These are phyloP conservation scores for Eubasilissa splendida DNA, from an alignment of 2,888 invertebrate species.

Conservation along the genomic window DNA sequence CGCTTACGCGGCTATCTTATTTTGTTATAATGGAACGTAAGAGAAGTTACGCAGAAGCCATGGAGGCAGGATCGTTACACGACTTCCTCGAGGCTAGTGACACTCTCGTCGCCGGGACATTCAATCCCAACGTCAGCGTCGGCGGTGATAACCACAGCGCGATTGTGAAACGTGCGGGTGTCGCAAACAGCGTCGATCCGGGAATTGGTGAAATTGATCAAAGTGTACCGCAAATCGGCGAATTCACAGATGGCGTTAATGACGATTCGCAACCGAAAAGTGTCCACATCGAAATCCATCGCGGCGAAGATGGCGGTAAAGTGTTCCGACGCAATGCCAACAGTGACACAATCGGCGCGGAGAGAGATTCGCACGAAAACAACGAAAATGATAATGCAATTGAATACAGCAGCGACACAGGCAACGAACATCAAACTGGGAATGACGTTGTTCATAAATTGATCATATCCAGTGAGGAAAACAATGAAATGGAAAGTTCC, in stretches of 20 bases:
- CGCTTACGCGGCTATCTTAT: conserved; percentile 7
- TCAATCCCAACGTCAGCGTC: not conserved
- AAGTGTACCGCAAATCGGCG: not conserved
- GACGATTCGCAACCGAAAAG: conserved; percentile 2
- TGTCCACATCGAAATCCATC: conserved; percentile 7
- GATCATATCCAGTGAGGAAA: conserved; percentile 33
- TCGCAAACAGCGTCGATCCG: not conserved
- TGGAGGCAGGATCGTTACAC: conserved; percentile 47
- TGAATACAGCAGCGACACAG: not conserved
- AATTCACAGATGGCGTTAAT: conserved; percentile 13
- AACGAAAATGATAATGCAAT: not conserved
- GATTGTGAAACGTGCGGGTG: not conserved
- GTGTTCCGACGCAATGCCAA: not conserved
- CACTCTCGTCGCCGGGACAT: not conserved
- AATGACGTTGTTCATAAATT: conserved; percentile 17
- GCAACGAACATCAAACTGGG: not conserved
- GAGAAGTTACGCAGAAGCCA: conserved; percentile 56
- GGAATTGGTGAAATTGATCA: not conserved
- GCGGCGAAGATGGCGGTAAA: not conserved
- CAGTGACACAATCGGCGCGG: not conserved
- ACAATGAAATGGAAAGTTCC: not conserved
- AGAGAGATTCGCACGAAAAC: conserved; percentile 4
- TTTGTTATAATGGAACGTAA: conserved; percentile 50
- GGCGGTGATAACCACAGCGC: not conserved
- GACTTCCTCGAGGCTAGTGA: conserved; percentile 27